Percentiles rank a stretch among this genome's conserved stretches.
phyloP scores from a whole-genome alignment of 1,140 invertebrate species.

The Brachionus koreanus region DNA sequence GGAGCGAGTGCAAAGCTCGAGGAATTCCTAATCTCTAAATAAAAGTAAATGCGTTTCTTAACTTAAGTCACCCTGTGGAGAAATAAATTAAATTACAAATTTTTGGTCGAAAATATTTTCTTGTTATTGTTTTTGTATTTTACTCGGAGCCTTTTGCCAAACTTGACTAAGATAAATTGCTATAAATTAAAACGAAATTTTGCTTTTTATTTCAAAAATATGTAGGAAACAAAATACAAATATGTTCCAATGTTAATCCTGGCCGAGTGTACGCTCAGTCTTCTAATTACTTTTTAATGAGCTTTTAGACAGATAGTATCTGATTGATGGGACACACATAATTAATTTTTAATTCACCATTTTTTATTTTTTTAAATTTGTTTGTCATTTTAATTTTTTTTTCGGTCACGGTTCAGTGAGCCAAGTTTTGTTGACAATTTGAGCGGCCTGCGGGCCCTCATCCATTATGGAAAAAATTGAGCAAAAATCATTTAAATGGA shows the following conservation, averaged over 20 bases:
- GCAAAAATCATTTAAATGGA: conserved; percentile 35
- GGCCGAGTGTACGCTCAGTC: neutral
- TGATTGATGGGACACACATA: conserved; percentile 5
- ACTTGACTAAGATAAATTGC: conserved; percentile 19
- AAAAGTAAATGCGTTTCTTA: neutral
- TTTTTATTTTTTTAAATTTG: neutral
- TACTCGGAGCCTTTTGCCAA: conserved; percentile 12
- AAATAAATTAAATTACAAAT: conserved; percentile 6
- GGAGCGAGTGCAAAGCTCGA: neutral
- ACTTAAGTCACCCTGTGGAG: neutral
- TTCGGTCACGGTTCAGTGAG: neutral
- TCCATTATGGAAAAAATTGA: neutral
- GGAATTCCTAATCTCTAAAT: neutral
- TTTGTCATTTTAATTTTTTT: neutral
- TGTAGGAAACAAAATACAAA: neutral
- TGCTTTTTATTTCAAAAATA: neutral
- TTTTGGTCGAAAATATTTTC: conserved; percentile 12
- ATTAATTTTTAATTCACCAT: conserved; percentile 22
- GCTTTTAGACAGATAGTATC: neutral
- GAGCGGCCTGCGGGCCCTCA: neutral
- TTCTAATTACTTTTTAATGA: neutral
- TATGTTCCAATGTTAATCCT: neutral
- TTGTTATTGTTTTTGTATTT: conserved; percentile 36
- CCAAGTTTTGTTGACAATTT: conserved; percentile 22
- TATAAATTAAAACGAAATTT: conserved; percentile 32